Percentiles rank a stretch among this genome's conserved stretches.
These are phyloP conservation scores for Hippoglossus stenolepis DNA, from an alignment of 2,113 vertebrate species.

Conservation along the genomic window DNA sequence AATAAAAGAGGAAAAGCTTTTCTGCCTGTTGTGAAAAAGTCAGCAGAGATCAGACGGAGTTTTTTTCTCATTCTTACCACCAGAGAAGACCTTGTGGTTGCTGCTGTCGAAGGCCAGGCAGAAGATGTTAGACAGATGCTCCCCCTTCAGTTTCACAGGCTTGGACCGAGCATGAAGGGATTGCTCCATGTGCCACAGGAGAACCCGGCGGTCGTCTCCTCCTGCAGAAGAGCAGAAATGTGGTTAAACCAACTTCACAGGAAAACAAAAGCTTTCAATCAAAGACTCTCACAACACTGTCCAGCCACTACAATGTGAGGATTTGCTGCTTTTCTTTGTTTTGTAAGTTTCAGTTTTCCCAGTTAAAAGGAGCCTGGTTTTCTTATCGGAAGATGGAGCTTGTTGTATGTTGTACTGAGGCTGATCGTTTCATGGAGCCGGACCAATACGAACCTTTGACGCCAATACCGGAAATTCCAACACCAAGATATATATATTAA, in stretches of 20 bases:
- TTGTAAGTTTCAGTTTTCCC: too few species aligned
- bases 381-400: too few species aligned
- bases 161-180: conserved; percentile 92
- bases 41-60: neutral
- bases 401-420: too few species aligned
- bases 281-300: too few species aligned
- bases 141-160: conserved; percentile 95
- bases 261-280: too few species aligned
- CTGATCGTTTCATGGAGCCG: too few species aligned
- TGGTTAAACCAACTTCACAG: neutral
- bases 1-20: neutral
- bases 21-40: neutral
- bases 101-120: conserved; percentile 98
- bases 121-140: conserved; percentile 98
- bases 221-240: conserved; percentile 75
- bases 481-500: too few species aligned
- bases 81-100: conserved; percentile 96
- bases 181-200: conserved; percentile 97
- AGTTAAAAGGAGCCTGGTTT: too few species aligned
- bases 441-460: too few species aligned
- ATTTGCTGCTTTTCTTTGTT: too few species aligned
- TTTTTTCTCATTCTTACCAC: conserved; percentile 83
- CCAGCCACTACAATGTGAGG: too few species aligned
- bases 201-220: conserved; percentile 94
- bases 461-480: too few species aligned